Evolutionary conservation across 1,140 invertebrate genomes (phyloP), one percentile per base, ranked within the genome.

Genomic region (Formica exsecta): DNA sequence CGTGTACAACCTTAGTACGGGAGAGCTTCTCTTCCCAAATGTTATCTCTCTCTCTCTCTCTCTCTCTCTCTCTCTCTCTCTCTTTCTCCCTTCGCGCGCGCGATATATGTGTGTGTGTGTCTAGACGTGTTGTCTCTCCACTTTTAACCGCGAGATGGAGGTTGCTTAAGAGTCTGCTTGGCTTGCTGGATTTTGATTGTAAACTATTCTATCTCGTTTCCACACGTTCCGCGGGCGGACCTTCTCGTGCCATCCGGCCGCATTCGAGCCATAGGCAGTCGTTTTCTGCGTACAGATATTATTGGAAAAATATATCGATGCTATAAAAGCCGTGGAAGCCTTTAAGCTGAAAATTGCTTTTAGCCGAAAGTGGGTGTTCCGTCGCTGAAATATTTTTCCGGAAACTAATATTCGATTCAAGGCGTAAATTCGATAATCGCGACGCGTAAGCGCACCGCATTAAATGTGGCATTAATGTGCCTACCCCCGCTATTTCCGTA

Each of bases 301-400:
- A 90, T 90, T 90, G 89, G 89, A 86, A 90, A 90, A 90, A 90
- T 90, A 90, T 90, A 90, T 90, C 88, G 86, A 51, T 71, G 62
- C 71, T 66, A 81, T 90, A 90, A 90, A 90, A 90, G 65, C 89
- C 44, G 59, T 66, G 85, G 81, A 87, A 90, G 86, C 88, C 88
- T 90, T 90, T 90, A 90, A 90, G 89, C 89, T 90, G 89, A 90
- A 90, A 90, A 90, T 90, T 90, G 89, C 89, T 90, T 90, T 83
- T 88, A 62, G 85, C 73, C 79, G 88, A 85, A 89, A 90, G 79
- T 84, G 85, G 68, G 85, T 83, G 66, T 83, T 75, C 85, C 75
- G 59, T 62, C 54, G 41, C 48, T 59, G 68, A 32, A 74, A 87
- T 89, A 90, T 87, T 87, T 89, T 86, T 59, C 70, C 36, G 84